Percentiles rank a stretch among this genome's conserved stretches.
Evolutionary conservation across 2,113 vertebrate species (phyloP).

Genomic region (Aspidoscelis tigris): DNA sequence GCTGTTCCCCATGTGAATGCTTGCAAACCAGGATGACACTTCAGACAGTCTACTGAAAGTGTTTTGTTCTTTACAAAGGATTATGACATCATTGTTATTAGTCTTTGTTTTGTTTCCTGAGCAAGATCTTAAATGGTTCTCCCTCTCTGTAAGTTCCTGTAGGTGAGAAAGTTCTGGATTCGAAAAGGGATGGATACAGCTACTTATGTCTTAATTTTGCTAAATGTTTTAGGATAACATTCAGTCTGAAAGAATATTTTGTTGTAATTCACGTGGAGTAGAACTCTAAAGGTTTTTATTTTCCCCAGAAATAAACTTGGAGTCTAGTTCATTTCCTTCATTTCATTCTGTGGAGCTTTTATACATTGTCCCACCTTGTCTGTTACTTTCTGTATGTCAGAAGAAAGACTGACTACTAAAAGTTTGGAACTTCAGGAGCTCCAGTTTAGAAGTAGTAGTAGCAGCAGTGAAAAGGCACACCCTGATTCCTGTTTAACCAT

Average conservation of each 20-base stretch:
- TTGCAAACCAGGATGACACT: too few relatives aligned
- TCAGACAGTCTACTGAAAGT: too few relatives aligned
- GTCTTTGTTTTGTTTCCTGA: too few relatives aligned
- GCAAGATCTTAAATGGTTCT: too few relatives aligned
- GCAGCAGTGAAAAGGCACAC: fast-evolving
- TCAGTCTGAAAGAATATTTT: slow-evolving; percentile 12
- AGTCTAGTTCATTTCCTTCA: slow-evolving; percentile 35
- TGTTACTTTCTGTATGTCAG: slow-evolving; percentile 22
- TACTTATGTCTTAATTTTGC: slow-evolving; percentile 37
- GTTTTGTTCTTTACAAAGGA: too few relatives aligned
- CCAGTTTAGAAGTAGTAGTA: slow-evolving; percentile 2
- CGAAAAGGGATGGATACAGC: slow-evolving; percentile 14
- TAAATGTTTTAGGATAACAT: slow-evolving; percentile 20
- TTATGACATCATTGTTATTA: too few relatives aligned
- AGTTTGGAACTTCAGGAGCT: slow-evolving; percentile 26
- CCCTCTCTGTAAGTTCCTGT: too few relatives aligned
- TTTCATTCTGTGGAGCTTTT: slow-evolving; percentile 41
- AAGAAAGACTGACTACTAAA: not conserved
- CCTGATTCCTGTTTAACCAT: slow-evolving; percentile 12
- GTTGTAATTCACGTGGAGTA: slow-evolving; percentile 34
- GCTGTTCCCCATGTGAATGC: too few relatives aligned
- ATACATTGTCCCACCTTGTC: not conserved
- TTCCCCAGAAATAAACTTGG: too few relatives aligned
- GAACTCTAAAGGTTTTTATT: not conserved
- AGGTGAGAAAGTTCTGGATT: slow-evolving; percentile 51